A percentile compares a stretch with the other conserved stretches of the same genome.
These are phyloP conservation scores for Lasioglossum zephyrum DNA, from an alignment of 2,888 invertebrate species.

Conservation along the genomic window DNA sequence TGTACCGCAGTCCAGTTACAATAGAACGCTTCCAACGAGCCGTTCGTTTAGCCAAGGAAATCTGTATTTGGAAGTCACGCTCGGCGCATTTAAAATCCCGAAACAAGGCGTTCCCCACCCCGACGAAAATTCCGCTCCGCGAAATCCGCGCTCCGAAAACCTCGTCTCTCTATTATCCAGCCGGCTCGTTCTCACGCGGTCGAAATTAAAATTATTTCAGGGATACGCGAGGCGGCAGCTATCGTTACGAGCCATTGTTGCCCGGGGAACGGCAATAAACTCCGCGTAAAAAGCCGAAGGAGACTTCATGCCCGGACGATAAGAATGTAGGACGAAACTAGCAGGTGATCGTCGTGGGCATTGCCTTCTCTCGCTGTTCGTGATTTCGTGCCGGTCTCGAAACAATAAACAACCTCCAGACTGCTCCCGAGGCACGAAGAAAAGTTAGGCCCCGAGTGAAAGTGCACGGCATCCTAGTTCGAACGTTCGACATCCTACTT, in stretches of 20 bases:
- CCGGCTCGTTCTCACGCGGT: conserved; percentile 51
- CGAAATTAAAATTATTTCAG: conserved; percentile 55
- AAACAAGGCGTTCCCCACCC: not conserved
- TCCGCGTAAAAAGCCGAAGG: conserved; percentile 41
- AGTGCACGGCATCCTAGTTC: conserved; percentile 65
- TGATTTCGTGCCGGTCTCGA: conserved; percentile 64
- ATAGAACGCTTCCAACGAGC: no score
- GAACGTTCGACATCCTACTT: conserved; percentile 12
- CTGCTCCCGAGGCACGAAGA: conserved; percentile 56
- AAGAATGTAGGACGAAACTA: conserved; percentile 62
- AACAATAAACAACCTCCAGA: conserved; percentile 67
- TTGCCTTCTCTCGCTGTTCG: conserved; percentile 54
- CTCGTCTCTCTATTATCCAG: not conserved
- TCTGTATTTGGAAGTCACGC: not conserved
- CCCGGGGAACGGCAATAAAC: conserved; percentile 42
- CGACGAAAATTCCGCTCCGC: not conserved
- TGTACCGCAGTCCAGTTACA: not conserved
- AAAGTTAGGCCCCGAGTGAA: conserved; percentile 66
- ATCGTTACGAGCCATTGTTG: conserved; percentile 59
- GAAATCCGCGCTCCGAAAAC: conserved; percentile 10
- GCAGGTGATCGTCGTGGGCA: conserved; percentile 67
- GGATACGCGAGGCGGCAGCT: conserved; percentile 22
- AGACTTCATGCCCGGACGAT: conserved; percentile 36
- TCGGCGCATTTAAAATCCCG: not conserved
- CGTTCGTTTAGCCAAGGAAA: not conserved